Evolutionary conservation across 2,113 vertebrate genomes (phyloP).

Genomic region (Choloepus hoffmanni): DNA sequence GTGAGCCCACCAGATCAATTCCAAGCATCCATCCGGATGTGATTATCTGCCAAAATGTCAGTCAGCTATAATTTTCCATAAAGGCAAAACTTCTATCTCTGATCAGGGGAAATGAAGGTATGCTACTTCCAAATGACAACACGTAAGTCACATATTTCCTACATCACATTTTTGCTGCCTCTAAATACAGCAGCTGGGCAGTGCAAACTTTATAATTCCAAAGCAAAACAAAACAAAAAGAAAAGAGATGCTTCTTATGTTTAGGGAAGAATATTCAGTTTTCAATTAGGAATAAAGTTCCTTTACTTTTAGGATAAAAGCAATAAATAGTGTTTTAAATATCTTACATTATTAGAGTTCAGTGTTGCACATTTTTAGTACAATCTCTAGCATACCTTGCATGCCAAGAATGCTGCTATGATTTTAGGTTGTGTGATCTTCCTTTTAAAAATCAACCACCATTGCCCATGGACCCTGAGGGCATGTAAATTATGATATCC

Average conservation of each 20-base stretch:
- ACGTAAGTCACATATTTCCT: not conserved
- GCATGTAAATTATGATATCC: not conserved
- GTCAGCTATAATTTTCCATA: not conserved
- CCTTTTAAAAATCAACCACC: slow-evolving; percentile 11
- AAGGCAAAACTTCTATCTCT: not conserved
- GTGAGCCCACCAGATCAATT: not conserved
- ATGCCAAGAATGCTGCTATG: not conserved
- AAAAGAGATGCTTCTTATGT: not conserved
- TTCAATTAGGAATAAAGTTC: not conserved
- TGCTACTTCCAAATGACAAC: not conserved
- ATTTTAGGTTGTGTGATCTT: not conserved
- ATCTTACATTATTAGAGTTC: not conserved
- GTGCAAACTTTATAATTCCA: not conserved
- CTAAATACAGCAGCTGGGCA: not conserved
- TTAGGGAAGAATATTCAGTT: not conserved
- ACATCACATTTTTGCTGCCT: not conserved
- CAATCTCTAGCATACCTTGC: not conserved
- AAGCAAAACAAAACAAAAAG: not conserved
- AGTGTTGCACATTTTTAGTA: not conserved
- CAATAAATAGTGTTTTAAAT: not conserved
- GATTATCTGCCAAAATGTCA: not conserved
- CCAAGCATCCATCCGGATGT: not conserved
- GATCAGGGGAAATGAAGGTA: not conserved
- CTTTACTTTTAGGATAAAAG: slow-evolving; percentile 6
- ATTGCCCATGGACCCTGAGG: not conserved